A percentile compares a stretch with the other conserved stretches of the same genome.
Evolutionary conservation across 1,140 invertebrate genomes (phyloP).

Genomic region (Drosophila bocqueti): DNA sequence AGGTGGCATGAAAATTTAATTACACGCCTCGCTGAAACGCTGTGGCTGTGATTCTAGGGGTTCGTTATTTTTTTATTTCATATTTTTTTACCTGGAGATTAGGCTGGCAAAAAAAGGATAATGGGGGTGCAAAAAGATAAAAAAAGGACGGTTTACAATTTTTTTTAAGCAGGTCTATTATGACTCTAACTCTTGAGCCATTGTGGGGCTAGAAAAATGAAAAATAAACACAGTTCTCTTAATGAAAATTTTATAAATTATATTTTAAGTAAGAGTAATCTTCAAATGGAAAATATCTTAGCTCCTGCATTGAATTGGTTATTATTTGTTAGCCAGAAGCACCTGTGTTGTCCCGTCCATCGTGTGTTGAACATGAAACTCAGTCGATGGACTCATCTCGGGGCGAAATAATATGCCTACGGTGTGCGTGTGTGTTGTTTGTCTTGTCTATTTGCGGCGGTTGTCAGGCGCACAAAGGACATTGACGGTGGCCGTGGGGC

Average conservation of each 20-base stretch:
- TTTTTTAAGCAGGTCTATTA: slow-evolving; percentile 12
- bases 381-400: slow-evolving; percentile 12
- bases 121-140: not conserved
- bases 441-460: slow-evolving; percentile 62
- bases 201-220: not conserved
- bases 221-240: not conserved
- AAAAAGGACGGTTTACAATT: not conserved
- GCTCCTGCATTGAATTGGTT: not conserved
- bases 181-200: slow-evolving; percentile 1
- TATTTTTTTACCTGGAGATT: slow-evolving; percentile 15
- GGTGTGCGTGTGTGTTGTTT: slow-evolving; percentile 61
- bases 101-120: slow-evolving; percentile 23
- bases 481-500: slow-evolving; percentile 17
- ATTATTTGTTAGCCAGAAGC: not conserved
- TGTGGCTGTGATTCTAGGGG: slow-evolving; percentile 13
- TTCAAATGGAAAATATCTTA: not conserved
- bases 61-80: slow-evolving; percentile 4
- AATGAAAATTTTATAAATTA: not conserved
- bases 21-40: slow-evolving; percentile 54
- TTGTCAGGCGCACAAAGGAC: slow-evolving; percentile 64
- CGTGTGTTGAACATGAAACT: not conserved
- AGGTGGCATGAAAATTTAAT: slow-evolving; percentile 62
- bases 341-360: not conserved
- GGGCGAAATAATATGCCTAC: slow-evolving; percentile 24
- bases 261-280: not conserved